These are phyloP conservation scores for Polyodon spathula DNA, from an alignment of 2,113 vertebrate species.

Conservation along the genomic window DNA sequence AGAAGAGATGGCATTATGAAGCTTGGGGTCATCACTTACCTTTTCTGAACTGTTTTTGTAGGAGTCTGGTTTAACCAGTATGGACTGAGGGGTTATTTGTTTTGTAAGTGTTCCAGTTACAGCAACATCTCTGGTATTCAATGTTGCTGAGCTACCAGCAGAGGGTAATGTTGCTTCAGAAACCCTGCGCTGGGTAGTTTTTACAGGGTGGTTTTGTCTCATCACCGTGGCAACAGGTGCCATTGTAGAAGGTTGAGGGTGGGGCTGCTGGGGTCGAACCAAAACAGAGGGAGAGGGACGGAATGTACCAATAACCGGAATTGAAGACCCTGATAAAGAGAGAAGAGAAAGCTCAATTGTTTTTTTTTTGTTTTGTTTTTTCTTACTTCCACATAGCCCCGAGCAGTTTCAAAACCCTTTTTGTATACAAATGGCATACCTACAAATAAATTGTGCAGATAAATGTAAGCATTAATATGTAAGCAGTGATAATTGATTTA, in stretches of 20 bases:
- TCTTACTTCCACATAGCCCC: background rate
- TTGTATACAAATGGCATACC: no score
- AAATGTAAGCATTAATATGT: no score
- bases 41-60: conserved; percentile 69
- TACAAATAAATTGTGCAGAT: no score
- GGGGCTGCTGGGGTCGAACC: conserved; percentile 40
- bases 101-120: conserved; percentile 52
- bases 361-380: background rate
- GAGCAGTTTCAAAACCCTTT: background rate
- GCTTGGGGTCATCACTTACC: conserved; percentile 46
- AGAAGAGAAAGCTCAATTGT: background rate
- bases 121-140: conserved; percentile 54
- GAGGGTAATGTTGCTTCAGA: conserved; percentile 46
- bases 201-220: conserved; percentile 42
- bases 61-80: conserved; percentile 80
- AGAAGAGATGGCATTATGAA: background rate
- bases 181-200: conserved; percentile 36
- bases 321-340: conserved; percentile 41
- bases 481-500: no score
- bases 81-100: conserved; percentile 70
- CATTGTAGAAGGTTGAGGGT: conserved; percentile 46
- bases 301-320: conserved; percentile 40
- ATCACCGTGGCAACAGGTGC: conserved; percentile 44
- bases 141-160: conserved; percentile 52
- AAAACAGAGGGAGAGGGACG: conserved; percentile 33